Evolutionary conservation across 2,888 invertebrate species (phyloP), one percentile per base, ranked within the genome.

Genomic region (Calameuta pallipes): DNA sequence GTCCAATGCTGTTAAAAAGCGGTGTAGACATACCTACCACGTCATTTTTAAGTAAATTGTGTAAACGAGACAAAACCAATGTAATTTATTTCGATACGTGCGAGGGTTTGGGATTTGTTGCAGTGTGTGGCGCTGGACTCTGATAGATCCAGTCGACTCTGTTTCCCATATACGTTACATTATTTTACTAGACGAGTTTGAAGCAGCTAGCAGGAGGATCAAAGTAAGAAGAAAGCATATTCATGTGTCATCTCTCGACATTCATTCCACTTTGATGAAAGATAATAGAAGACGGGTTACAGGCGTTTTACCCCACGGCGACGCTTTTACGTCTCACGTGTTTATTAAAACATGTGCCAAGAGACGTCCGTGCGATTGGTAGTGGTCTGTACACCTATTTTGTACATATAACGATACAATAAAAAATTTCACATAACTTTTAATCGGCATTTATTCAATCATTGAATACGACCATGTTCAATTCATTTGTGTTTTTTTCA

Each of bases 341-440:
- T 56, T 56, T 56, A 56, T 56, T 11, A 76, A 76, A 76, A 69
- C 73, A 33, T 75, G 41, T 75, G 23, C 41, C 41, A 70, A 75
- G 74, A 75, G 74, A 75, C 75, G 75, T 82, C 84, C 83, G 80
- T 86, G 85, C 87, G 85, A 88, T 87, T 86, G 87, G 88, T 87
- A 87, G 89, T 89, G 89, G 89, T 90, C 90, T 90, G 91, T 91
- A 90, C 90, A 91, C 89, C 87, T 88, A 89, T 91, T 91, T 91
- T 91, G 90, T 91, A 91, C 91, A 91, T 91, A 91, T 90, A 89
- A 89, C 88, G 87, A 90, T 89, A 90, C 89, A 90, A 90, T 90
- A 91, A 91, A 90, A 89, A 88, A 91, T 90, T 90, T 90, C 89
- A 89, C 88, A 88, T 83, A 84, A 86, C 79, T 78, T 80, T 73